Percentiles rank a stretch among this genome's conserved stretches.
phyloP scores from a whole-genome alignment of 2,888 invertebrate genomes.

The Apoda limacodes region DNA sequence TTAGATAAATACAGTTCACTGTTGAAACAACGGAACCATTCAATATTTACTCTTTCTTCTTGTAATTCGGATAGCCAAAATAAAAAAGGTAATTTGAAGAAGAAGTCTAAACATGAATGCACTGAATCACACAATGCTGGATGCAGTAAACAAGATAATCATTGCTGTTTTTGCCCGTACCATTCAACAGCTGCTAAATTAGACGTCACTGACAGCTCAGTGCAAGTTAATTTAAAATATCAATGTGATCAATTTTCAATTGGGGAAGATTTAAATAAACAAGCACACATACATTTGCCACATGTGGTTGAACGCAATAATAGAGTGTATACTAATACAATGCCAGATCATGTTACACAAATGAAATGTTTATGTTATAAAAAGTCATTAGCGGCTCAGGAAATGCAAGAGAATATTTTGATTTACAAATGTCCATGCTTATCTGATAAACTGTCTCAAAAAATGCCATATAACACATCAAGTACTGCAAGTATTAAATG shows the following conservation, averaged over 20 bases:
- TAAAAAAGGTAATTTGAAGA: conserved; percentile 34
- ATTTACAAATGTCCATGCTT: conserved; percentile 45
- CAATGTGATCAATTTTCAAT: conserved; percentile 4
- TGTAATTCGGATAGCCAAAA: conserved; percentile 35
- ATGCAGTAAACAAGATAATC: conserved; percentile 27
- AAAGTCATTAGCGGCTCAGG: conserved; percentile 22
- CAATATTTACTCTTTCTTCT: conserved; percentile 57
- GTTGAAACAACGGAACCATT: conserved; percentile 48
- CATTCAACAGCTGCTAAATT: conserved; percentile 29
- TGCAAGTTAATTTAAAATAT: conserved; percentile 39
- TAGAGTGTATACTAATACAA: conserved; percentile 5
- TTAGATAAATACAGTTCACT: conserved; percentile 23
- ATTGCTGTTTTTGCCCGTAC: conserved; percentile 41
- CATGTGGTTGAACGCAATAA: too few relatives aligned
- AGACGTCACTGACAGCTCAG: conserved; percentile 39
- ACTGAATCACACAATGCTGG: conserved; percentile 28
- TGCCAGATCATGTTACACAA: conserved; percentile 31
- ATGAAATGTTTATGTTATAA: conserved; percentile 45
- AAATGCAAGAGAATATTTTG: conserved; percentile 35
- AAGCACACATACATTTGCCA: too few relatives aligned
- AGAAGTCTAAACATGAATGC: conserved; percentile 30
- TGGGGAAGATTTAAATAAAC: conserved; percentile 6
- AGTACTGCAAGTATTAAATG: conserved; percentile 11
- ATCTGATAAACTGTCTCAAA: background rate
- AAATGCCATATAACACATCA: too few relatives aligned